Conservation (phyloP, 2,113 vertebrate species). For the Sebastes fasciatus region DNA sequence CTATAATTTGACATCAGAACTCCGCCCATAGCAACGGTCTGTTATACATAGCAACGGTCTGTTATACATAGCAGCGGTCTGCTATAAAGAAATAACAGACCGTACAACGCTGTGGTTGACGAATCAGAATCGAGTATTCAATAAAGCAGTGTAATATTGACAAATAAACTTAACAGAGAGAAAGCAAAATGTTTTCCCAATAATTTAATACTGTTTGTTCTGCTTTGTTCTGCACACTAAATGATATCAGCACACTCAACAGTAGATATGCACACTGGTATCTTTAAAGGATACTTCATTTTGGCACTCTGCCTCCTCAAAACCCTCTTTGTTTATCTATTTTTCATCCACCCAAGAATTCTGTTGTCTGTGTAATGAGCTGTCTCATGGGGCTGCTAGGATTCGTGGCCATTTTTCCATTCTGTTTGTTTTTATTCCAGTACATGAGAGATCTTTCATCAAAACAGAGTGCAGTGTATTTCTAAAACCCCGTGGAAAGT, state of each 20-base stretch:
- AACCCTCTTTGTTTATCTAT: background rate
- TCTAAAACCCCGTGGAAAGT: slow-evolving; percentile 17
- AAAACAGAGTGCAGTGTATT: background rate
- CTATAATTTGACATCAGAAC: too few species aligned
- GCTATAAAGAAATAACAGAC: too few species aligned
- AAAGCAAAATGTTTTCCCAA: background rate
- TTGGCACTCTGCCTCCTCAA: too few species aligned
- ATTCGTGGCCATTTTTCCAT: background rate
- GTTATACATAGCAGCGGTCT: too few species aligned
- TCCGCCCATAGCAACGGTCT: too few species aligned
- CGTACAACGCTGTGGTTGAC: too few species aligned
- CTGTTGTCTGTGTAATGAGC: background rate
- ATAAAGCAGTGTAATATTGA: too few species aligned
- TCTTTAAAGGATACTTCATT: background rate
- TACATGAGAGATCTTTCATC: background rate
- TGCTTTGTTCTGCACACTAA: background rate
- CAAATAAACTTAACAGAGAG: background rate
- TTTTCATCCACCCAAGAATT: slow-evolving; percentile 4
- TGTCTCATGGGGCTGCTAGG: background rate
- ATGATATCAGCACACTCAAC: background rate
- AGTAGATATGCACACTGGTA: background rate
- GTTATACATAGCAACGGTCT: too few species aligned
- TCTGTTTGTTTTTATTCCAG: background rate
- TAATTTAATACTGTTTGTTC: background rate
- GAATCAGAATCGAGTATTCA: too few species aligned